phyloP scores from a whole-genome alignment of 1,140 invertebrate species.

The Cyclina sinensis region DNA sequence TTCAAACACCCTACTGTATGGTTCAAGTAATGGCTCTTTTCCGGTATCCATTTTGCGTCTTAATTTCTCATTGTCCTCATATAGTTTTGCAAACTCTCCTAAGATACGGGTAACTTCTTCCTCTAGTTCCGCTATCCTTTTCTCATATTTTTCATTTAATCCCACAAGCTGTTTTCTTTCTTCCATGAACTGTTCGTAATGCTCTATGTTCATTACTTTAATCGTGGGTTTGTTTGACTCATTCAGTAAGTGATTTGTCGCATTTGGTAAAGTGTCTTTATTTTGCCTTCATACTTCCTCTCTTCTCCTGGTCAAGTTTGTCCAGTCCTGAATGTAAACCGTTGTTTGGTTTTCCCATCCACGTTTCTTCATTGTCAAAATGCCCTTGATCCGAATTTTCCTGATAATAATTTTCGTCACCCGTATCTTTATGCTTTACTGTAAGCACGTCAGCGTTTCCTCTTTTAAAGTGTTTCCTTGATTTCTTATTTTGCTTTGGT shows the following conservation, averaged over 20 bases:
- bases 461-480: background rate
- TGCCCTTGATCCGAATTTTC: background rate
- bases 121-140: conserved; percentile 45
- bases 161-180: conserved; percentile 23
- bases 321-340: background rate
- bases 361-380: conserved; percentile 17
- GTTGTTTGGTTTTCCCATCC: conserved; percentile 4
- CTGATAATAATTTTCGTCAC: background rate
- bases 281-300: too few species aligned
- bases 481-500: background rate
- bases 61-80: conserved; percentile 48
- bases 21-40: conserved; percentile 42
- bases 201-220: background rate
- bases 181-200: background rate
- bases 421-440: background rate
- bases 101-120: conserved; percentile 13
- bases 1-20: conserved; percentile 49
- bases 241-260: background rate
- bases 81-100: conserved; percentile 20
- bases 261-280: too few species aligned
- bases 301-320: too few species aligned
- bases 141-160: conserved; percentile 7
- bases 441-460: background rate
- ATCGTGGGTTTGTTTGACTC: conserved; percentile 2
- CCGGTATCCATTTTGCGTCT: conserved; percentile 49